phyloP scores from a whole-genome alignment of 2,888 invertebrate species.

The Opisthograptis luteolata region DNA sequence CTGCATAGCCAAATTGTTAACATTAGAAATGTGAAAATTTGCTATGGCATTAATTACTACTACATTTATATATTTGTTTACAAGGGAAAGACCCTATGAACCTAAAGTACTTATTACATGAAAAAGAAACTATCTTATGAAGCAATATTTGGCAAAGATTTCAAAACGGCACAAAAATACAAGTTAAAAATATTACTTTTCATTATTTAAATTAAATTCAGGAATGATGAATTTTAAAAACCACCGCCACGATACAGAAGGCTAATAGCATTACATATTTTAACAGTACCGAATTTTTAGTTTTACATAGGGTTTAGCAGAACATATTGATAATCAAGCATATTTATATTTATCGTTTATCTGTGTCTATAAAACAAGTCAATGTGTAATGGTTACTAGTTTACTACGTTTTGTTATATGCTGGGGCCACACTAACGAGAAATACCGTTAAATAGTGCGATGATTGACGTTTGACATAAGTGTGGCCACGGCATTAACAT shows the following conservation, averaged over 20 bases:
- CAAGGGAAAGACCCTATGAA: conserved; percentile 38
- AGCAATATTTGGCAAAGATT: conserved; percentile 56
- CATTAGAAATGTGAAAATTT: conserved; percentile 22
- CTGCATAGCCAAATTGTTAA: conserved; percentile 37
- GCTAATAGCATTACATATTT: conserved; percentile 27
- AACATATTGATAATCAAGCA: no score
- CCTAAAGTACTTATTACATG: conserved; percentile 33
- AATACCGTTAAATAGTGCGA: no score
- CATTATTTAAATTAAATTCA: conserved; percentile 32
- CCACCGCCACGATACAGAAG: conserved; percentile 28
- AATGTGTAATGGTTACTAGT: no score
- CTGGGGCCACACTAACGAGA: no score
- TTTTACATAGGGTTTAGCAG: neutral
- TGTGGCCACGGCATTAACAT: no score
- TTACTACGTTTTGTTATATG: no score
- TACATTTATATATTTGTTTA: conserved; percentile 22
- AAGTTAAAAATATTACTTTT: conserved; percentile 32
- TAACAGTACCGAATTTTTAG: neutral
- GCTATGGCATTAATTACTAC: conserved; percentile 15
- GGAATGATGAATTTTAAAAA: conserved; percentile 41
- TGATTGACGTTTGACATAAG: no score
- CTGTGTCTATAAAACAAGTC: no score
- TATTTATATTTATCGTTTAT: no score
- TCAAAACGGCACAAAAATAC: conserved; percentile 44
- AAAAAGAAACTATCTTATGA: conserved; percentile 45